Percentiles rank a stretch among this genome's conserved stretches.
These are phyloP conservation scores for Orycteropus afer DNA, from an alignment of 2,113 vertebrate genomes.

Conservation along the genomic window DNA sequence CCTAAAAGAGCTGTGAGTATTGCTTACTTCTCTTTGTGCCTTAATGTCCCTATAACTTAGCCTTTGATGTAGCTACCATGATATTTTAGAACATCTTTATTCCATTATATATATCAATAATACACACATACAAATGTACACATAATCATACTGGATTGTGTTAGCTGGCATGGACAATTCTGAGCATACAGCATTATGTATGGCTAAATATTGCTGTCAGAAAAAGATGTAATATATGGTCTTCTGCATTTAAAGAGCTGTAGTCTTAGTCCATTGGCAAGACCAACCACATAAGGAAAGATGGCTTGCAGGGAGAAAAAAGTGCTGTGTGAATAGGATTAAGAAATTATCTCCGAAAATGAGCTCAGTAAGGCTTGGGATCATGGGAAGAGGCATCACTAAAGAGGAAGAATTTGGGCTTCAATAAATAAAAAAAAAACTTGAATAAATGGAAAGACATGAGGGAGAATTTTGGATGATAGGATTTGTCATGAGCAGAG, in stretches of 20 bases:
- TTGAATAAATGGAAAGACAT: not conserved
- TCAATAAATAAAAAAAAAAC: not conserved
- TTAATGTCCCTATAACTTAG: not conserved
- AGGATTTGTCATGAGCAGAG: constrained; percentile 15
- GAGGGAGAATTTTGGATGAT: not conserved
- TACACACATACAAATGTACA: not conserved
- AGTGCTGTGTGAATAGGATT: not conserved
- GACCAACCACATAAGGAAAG: not conserved
- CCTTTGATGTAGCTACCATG: not conserved
- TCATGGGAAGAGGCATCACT: not conserved
- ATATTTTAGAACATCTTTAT: not conserved
- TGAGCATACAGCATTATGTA: not conserved
- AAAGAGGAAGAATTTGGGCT: constrained; percentile 36
- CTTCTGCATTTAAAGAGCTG: not conserved
- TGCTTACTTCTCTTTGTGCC: constrained; percentile 21
- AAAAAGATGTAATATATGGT: not conserved
- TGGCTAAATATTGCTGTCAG: not conserved
- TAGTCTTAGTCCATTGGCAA: not conserved
- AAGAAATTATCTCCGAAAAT: constrained; percentile 29
- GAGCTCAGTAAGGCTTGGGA: not conserved
- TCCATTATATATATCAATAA: not conserved
- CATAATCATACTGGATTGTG: not conserved
- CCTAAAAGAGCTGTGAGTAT: constrained; percentile 98
- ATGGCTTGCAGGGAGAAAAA: not conserved
- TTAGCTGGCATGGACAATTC: not conserved